Base-by-base conservation (phyloP, 1,140 invertebrate species). In the Notospermus geniculatus region DNA sequence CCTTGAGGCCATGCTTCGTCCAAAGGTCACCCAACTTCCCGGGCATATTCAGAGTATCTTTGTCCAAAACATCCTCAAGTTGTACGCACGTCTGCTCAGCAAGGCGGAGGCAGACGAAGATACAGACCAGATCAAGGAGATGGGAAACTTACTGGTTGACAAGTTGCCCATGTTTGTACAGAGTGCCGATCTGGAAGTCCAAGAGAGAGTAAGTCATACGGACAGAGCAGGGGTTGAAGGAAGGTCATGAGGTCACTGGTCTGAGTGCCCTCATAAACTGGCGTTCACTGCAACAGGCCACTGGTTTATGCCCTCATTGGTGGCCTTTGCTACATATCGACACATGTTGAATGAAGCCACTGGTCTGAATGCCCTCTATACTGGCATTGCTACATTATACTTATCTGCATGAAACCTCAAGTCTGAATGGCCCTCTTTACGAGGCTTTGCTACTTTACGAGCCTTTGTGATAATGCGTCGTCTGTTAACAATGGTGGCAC, bases 31-130 rank as follows among this genome's bases (percentile, higher is more conserved):
- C 32, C 82, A 83, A 60, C 83, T 97, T 50, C 94, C 96, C 25
- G 91, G 93, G 32, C 93, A 98, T 72, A 97, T 98, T 71, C 93
- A 97, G 78, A 75, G 77, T 68, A 91, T 97, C 58, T 98, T 94
- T 83, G 89, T 98, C 66, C 96, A 99, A 82, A 98, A 98, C 82
- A 90, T 94, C 67, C 83, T 95, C 43, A 99, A 99, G 84, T 82
- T 99, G 17, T 90, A 92, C 73, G 86, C 90, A 54, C 84, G 87
- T 53, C 86, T 97, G 63, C 83, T 97, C 43, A 84, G 83, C 56
- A 82, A 86, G 50, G 87, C 88, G 60, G 88, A 91, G 71, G 78
- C 86, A 17, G 80, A 58, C 75, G 76, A 81, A 36, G 81, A 88
- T 64, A 80, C 80, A 4, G 84, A 87, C 32, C 83, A 83, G 30